Evolutionary conservation across 2,888 invertebrate species (phyloP).

Genomic region (Nomada ferruginata): DNA sequence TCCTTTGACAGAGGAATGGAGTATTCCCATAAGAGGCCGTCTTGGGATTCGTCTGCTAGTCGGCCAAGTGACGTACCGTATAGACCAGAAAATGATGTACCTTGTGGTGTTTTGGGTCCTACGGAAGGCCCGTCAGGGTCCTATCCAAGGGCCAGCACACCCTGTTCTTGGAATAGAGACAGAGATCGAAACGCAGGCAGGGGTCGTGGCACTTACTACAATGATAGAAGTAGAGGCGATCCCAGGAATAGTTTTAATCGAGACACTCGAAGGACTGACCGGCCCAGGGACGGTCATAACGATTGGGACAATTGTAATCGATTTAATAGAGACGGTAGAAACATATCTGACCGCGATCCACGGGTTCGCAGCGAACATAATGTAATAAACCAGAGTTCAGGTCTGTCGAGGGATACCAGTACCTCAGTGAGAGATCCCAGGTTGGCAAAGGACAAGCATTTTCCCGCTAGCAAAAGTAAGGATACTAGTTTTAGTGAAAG

Average conservation of each 20-base stretch:
- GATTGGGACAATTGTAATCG: conserved; percentile 59
- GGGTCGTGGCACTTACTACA: conserved; percentile 64
- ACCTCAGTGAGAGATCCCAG: conserved; percentile 71
- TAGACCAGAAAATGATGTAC: conserved; percentile 52
- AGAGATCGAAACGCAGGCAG: conserved; percentile 59
- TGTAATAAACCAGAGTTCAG: conserved; percentile 25
- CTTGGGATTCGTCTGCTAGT: conserved; percentile 60
- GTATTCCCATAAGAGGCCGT: conserved; percentile 66
- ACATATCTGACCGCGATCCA: conserved; percentile 70
- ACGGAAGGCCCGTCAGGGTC: conserved; percentile 32
- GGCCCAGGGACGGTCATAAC: conserved; percentile 54
- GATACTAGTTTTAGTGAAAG: conserved; percentile 64
- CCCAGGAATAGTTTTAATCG: conserved; percentile 64
- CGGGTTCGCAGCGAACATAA: conserved; percentile 63
- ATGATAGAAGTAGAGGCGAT: conserved; percentile 67
- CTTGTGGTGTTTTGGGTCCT: conserved; percentile 34
- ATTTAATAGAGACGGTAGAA: conserved; percentile 62
- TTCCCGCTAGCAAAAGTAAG: conserved; percentile 40
- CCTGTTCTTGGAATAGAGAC: conserved; percentile 59
- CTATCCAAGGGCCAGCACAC: conserved; percentile 59
- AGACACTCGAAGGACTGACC: conserved; percentile 66
- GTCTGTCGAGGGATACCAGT: conserved; percentile 48
- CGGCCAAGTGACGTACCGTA: conserved; percentile 45
- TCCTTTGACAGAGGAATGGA: conserved; percentile 69
- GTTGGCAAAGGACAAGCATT: conserved; percentile 70